Conservation (phyloP, 2,888 invertebrate genomes). For the Colostygia pectinataria region DNA sequence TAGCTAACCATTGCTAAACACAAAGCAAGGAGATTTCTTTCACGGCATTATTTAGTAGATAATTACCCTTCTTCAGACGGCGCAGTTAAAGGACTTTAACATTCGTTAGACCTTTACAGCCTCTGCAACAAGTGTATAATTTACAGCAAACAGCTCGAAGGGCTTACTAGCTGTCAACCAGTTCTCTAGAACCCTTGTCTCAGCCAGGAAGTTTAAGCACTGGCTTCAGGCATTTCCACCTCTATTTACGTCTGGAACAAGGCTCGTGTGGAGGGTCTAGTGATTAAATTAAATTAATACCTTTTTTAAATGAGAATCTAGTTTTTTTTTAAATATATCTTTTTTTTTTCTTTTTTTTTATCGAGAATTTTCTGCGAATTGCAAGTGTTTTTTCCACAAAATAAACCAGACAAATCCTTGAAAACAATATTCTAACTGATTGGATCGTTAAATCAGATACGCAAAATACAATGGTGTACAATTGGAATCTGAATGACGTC, state of each 20-base stretch:
- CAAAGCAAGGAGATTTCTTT: background rate
- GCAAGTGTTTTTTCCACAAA: slow-evolving; percentile 1
- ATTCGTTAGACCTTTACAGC: background rate
- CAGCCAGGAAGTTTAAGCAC: slow-evolving; percentile 11
- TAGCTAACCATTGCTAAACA: no score
- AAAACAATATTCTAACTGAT: slow-evolving; percentile 50
- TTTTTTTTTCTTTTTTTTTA: no score
- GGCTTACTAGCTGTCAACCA: slow-evolving; percentile 4
- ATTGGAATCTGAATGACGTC: slow-evolving; percentile 25
- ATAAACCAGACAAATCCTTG: slow-evolving; percentile 36
- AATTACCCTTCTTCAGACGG: background rate
- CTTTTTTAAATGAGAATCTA: background rate
- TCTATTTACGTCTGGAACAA: slow-evolving; percentile 11
- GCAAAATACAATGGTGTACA: slow-evolving; percentile 30
- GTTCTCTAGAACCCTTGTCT: slow-evolving; percentile 18
- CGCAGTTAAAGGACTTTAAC: background rate
- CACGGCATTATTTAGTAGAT: no score
- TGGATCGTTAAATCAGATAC: slow-evolving; percentile 48
- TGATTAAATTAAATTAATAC: slow-evolving; percentile 1
- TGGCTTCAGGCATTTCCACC: slow-evolving; percentile 7
- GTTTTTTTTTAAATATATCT: background rate
- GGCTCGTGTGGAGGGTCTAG: slow-evolving; percentile 2
- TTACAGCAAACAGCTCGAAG: slow-evolving; percentile 6
- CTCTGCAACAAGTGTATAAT: slow-evolving; percentile 16
- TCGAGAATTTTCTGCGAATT: no score